Conservation (phyloP, 2,888 invertebrate species). For the Andrena hattorfiana region DNA sequence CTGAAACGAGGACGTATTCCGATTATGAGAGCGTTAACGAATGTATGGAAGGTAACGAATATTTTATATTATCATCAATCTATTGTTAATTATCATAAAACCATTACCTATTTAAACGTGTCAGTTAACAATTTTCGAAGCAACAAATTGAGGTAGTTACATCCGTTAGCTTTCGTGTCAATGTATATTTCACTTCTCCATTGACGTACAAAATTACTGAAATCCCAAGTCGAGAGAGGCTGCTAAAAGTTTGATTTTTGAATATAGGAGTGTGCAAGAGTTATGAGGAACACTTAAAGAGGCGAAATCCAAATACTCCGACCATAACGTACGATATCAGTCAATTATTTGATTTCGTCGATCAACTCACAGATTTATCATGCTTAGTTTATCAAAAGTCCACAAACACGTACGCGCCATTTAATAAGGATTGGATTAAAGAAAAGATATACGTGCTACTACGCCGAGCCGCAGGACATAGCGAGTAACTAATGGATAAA, state of each 20-base stretch:
- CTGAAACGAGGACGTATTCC: conserved; percentile 98
- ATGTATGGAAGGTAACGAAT: conserved; percentile 96
- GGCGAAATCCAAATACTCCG: conserved; percentile 97
- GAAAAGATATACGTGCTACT: conserved; percentile 98
- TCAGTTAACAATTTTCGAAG: too few species aligned
- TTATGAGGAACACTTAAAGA: conserved; percentile 98
- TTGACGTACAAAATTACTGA: too few species aligned
- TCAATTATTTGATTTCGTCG: conserved; percentile 99
- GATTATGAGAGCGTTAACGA: conserved; percentile 99
- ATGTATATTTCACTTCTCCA: too few species aligned
- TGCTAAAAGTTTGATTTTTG: conserved; percentile 5
- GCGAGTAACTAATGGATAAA: conserved; percentile 67
- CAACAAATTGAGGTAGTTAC: too few species aligned
- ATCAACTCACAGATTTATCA: conserved; percentile 96
- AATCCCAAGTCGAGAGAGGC: too few species aligned
- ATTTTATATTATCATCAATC: conserved; percentile 14
- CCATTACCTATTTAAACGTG: neutral
- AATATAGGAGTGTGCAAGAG: conserved; percentile 96
- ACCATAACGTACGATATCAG: conserved; percentile 99
- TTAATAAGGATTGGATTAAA: conserved; percentile 99
- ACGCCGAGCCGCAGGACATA: conserved; percentile 94
- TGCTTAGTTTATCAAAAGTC: conserved; percentile 98
- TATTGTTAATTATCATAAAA: conserved; percentile 6
- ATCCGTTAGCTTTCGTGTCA: too few species aligned
- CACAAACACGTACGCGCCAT: conserved; percentile 98